Base-by-base conservation (phyloP, 2,113 vertebrate genomes). In the Perca schrenkii region DNA sequence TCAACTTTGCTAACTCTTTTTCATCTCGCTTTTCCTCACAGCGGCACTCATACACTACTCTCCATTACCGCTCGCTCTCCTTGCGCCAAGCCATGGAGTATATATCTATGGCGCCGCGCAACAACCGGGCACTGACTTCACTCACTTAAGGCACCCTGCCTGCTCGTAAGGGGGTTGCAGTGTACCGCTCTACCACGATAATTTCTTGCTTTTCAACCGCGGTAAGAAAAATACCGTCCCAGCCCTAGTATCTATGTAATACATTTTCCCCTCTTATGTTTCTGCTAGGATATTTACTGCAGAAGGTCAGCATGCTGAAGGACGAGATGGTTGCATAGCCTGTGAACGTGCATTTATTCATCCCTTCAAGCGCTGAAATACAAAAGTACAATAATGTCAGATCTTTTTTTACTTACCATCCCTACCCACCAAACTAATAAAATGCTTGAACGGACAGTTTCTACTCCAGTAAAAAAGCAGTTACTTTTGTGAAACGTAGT, bases 401-500 rank as follows among this genome's bases (percentile, higher is more conserved):
- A 69, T 34, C 11, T 74, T 31, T 50, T 53, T 4, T 22, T 54
- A 54, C 58, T 69, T 67, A 6, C 43, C 25, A 28, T 43, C 67
- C 40, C 4, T 80, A 7, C 52, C 15, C 15, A 28, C 49, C 47
- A 70, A 79, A 64, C 66, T 54, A 79, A 83, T 84, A 50, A 80
- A 80, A 80, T 65, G 62, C 46, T 78, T 63, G 67, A 88, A 84
- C 65, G 63, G 54, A 74, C 31, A 43, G 60, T 54, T 85, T 81
- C 40, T 70, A 54, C 34, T 62, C 8, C 67, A 79, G 34, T 73
- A 62, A 78, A 81, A 85, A 87, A 66, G 22, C 43, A 36, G 72
- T 78, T 58, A 60, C 70, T n/a, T 79, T 75, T 84, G 74, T 81
- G 66, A 86, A 89, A 72, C 16, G 12, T 46, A 64, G 65, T 79